Base-by-base conservation (phyloP, 2,888 invertebrate species). In the Baccha elongata region DNA sequence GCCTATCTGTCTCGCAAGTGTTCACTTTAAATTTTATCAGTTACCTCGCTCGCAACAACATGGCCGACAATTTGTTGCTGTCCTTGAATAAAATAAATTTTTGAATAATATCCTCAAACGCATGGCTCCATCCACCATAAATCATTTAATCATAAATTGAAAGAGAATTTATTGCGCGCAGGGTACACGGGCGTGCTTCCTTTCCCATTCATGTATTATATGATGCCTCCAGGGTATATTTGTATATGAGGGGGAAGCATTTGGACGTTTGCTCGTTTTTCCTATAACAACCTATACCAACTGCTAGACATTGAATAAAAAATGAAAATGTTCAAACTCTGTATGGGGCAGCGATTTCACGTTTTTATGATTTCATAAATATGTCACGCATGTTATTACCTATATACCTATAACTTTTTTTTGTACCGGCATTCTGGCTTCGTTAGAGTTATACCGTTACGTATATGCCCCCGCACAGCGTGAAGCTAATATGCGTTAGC, bases 91-190 rank as follows among this genome's bases (percentile, higher is more conserved):
- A 46, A 44, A 74, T 55, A 48, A 11, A 58, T 58, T 80, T 58
- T 50, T 50, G 64, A 69, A 74, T 37, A 80, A 69, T 42, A 69
- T 50, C 50, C 62, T 76, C 50, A 80, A 80, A 69, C 58, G 74
- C 64, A 74, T 42, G 69, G 69, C 64, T 69, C 74, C 69, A 74
- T 69, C 50, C 13, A 64, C 68, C 64, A 80, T 80, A 74, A 80
- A 80, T 80, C 74, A 80, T 80, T 80, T 69, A 80, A 80, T 74
- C 80, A 74, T 74, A 80, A 80, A 80, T 80, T 80, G 80, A 80
- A 80, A 80, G 68, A 74, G 58, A 80, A 80, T 65, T 74, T 74
- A 80, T 80, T 64, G 67, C 79, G 55, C n/a, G 26, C 19, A 55
- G 15, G 15, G 40, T 13, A 35, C 8, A 17, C 40, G 37, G 60